Base-by-base conservation (phyloP, 2,888 invertebrate genomes). In the Plemyria rubiginata region DNA sequence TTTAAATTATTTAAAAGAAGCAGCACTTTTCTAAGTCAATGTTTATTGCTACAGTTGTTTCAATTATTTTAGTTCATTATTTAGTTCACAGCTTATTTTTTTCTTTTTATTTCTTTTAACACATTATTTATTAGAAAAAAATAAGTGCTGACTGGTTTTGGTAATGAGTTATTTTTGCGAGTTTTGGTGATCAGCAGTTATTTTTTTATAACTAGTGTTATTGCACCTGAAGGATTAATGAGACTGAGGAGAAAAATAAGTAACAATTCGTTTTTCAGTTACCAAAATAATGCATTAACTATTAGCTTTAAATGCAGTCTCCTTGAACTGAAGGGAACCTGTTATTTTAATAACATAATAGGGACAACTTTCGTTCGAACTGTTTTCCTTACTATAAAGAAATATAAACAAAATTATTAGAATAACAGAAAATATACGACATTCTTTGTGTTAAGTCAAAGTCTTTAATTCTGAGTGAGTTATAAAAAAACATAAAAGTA, bases 71-170 rank as follows among this genome's bases (percentile, higher is more conserved):
- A 72, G 66, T 70, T 72, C 61, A 69, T 73, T 81, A 66, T 88
- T 90, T 80, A 83, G 80, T 87, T 87, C 84, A 90, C 89, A 87
- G 91, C 91, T 91, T 91, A 88, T 90, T 90, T 90, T 50, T 88
- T 87, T 87, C 28, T 28, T 62, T 62, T 65, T 70, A 75, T 76
- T 76, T 59, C 66, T 74, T 75, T 77, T 79, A 78, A 86, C 86
- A 85, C 86, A 84, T 77, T 79, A 71, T 82, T 80, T 81, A 77
- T 78, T 77, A 38, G 1, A 72, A 71, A 78, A 72, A 79, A 72
- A 78, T 78, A 74, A 78, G 77, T 83, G 80, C 81, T 79, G 78
- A 64, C 68, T 54, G 5, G 29, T 50, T 45, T 32, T 60, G 57
- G n/a, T 54, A 13, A 48, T 46, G 28, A 15, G 41, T 43, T 29